These are phyloP conservation scores for Erpornis zantholeuca DNA, from an alignment of 2,113 vertebrate species.

Conservation along the genomic window DNA sequence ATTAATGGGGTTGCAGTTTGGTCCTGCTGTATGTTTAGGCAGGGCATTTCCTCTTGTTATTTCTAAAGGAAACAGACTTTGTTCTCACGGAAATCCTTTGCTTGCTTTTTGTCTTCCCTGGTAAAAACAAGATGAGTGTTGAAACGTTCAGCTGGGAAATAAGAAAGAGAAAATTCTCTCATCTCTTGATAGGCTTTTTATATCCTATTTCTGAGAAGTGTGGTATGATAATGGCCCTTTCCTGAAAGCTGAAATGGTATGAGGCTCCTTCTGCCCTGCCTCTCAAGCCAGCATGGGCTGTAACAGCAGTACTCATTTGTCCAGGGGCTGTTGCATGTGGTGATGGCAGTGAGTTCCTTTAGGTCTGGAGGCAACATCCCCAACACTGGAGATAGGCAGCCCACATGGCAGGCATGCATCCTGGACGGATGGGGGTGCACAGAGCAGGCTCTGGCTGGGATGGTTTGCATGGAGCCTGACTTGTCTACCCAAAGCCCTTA, in stretches of 20 bases:
- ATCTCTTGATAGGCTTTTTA: neutral
- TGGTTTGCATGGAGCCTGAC: neutral
- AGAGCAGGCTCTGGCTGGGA: neutral
- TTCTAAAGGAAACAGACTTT: slow-evolving; percentile 80
- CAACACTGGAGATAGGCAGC: neutral
- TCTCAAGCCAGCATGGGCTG: neutral
- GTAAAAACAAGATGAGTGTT: slow-evolving; percentile 23
- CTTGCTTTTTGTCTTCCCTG: slow-evolving; percentile 71
- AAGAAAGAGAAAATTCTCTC: neutral
- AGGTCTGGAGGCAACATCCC: neutral
- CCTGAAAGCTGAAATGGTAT: neutral
- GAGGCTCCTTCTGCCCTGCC: neutral
- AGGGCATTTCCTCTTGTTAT: slow-evolving; percentile 88
- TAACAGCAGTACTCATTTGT: neutral
- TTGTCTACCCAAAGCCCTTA: neutral
- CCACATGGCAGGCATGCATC: accelerated
- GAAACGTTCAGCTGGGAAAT: neutral
- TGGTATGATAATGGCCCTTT: neutral
- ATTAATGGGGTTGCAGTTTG: neutral
- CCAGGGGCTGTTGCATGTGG: neutral
- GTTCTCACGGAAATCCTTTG: slow-evolving; percentile 84
- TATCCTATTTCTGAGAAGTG: neutral
- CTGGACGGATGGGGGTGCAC: neutral
- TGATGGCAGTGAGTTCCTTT: neutral
- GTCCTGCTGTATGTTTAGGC: slow-evolving; percentile 52